Base-by-base conservation (phyloP, 2,797 vertebrate species). In the Amblyraja radiata region DNA sequence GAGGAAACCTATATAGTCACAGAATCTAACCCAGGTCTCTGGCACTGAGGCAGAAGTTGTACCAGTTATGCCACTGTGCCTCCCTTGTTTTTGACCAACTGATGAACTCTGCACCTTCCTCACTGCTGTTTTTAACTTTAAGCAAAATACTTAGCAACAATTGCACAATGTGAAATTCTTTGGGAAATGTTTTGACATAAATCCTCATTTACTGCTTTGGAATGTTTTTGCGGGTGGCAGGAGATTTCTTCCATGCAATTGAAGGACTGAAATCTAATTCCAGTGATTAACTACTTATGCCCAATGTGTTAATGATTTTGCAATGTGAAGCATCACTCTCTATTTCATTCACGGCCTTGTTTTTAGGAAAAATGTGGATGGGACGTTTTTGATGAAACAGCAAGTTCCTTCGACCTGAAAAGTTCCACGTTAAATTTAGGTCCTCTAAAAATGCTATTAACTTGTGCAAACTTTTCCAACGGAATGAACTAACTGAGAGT, bases 271-370 rank as follows among this genome's bases (percentile, higher is more conserved):
- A 68, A 86, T 86, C 3, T 61, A 88, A 25, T 23, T 28, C 81
- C 7, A 61, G 54, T 61, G 81, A 36, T 63, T 10, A 63, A 68
- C 0, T 68, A 88, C 61, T 88, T 88, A 16, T n/a, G 13, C 58
- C 25, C 58, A 86, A 86, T 63, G 25, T 86, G 84, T 88, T 65
- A 63, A 88, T 65, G 61, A 88, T 36, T 88, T 88, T 65, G n/a
- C 9, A 18, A 68, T 9, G n/a, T 68, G 14, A 68, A 63, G 18
- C 61, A 36, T 88, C 84, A 86, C 58, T 14, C 83, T 86, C 32
- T 32, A 32, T 68, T 14, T 18, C 61, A 88, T 58, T n/a, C 28
- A 63, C 58, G 63, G 83, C 83, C 61, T 54, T 6, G 28, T 18
- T 63, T 54, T 14, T n/a, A 61, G 28, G 54, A 28, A 63, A 86